Evolutionary conservation across 2,797 vertebrate species (phyloP).

Genomic region (Cirrhinus molitorella): DNA sequence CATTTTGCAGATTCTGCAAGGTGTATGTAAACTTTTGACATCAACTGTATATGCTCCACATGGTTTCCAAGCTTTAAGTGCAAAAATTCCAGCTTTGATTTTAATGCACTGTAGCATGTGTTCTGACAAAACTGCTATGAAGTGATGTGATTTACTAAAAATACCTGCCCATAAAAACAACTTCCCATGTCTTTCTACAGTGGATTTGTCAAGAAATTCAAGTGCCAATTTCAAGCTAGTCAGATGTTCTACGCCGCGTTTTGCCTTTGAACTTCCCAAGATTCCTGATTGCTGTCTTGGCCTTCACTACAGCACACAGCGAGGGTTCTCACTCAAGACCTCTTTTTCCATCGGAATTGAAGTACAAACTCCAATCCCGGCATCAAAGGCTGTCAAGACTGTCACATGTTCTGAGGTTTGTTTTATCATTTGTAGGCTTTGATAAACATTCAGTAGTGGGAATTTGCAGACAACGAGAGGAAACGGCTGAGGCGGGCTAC

Average conservation of each 20-base stretch:
- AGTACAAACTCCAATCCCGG: background rate
- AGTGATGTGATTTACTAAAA: constrained; percentile 12
- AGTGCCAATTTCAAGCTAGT: constrained; percentile 30
- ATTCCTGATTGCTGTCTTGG: constrained; percentile 10
- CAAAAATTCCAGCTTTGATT: background rate
- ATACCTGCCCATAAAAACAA: background rate
- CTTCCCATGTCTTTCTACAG: background rate
- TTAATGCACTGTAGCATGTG: background rate
- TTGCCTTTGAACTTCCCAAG: constrained; percentile 29
- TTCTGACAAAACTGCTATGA: background rate
- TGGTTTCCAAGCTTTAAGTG: too few relatives aligned
- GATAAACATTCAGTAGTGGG: constrained; percentile 16
- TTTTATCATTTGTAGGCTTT: constrained; percentile 32
- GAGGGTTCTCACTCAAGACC: background rate
- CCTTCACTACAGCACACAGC: constrained; percentile 26
- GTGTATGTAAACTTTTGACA: too few relatives aligned
- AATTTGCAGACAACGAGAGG: background rate
- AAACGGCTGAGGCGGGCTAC: background rate
- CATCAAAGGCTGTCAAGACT: constrained; percentile 30
- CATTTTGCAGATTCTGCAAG: too few relatives aligned
- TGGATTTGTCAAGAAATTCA: constrained; percentile 4
- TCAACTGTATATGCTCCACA: too few relatives aligned
- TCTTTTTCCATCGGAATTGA: constrained; percentile 3
- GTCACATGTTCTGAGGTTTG: constrained; percentile 18
- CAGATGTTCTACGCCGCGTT: background rate